Evolutionary conservation across 2,888 invertebrate genomes (phyloP).

Genomic region (Caenorhabditis zanzibari): DNA sequence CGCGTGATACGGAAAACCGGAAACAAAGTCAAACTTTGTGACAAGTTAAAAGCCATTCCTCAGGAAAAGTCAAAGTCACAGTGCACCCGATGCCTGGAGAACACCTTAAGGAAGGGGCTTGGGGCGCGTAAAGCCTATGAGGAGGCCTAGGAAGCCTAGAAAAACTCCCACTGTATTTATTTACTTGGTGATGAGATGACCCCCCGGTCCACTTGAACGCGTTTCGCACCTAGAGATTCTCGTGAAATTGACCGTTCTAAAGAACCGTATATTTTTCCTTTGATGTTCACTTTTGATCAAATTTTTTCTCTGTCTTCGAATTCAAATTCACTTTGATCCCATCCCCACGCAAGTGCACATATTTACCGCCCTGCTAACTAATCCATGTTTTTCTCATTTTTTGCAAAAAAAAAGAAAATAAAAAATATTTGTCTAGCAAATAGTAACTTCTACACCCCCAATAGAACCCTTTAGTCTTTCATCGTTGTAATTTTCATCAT

Average conservation of each 20-base stretch:
- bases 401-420: slow-evolving; percentile 26
- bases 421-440: slow-evolving; percentile 21
- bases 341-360: slow-evolving; percentile 21
- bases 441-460: neutral
- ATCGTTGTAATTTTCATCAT: slow-evolving; percentile 44
- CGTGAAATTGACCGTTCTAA: neutral
- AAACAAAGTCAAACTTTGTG: slow-evolving; percentile 49
- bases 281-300: neutral
- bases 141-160: neutral
- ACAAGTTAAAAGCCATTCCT: slow-evolving; percentile 48
- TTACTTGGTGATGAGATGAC: slow-evolving; percentile 1
- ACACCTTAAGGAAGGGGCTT: neutral
- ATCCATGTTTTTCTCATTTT: slow-evolving; percentile 1
- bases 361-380: slow-evolving; percentile 5
- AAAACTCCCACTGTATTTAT: slow-evolving; percentile 19
- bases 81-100: slow-evolving; percentile 31
- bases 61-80: slow-evolving; percentile 26
- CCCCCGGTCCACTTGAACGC: slow-evolving; percentile 43
- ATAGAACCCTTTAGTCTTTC: neutral
- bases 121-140: no score
- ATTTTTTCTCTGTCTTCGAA: neutral
- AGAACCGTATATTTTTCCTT: neutral
- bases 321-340: neutral
- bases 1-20: slow-evolving; percentile 55
- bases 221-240: slow-evolving; percentile 39